A percentile compares a stretch with the other conserved stretches of the same genome.
Conservation (phyloP, 1,140 invertebrate genomes). For the Rhopalosiphum padi region DNA sequence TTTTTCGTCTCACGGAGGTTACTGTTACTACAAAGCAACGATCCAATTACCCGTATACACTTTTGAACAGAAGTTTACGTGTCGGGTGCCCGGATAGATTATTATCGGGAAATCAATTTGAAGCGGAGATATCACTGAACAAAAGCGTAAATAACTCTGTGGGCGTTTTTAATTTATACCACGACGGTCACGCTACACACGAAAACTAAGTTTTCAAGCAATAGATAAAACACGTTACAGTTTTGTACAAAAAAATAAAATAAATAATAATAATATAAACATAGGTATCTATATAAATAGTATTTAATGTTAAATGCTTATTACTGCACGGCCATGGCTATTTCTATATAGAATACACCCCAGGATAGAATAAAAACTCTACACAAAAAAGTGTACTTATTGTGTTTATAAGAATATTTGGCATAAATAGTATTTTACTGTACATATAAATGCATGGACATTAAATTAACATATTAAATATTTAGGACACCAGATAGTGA, state of each 20-base stretch:
- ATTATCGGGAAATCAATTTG: conserved; percentile 28
- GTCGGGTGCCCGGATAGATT: neutral
- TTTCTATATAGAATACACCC: neutral
- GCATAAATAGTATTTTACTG: too few species aligned
- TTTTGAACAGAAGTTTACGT: conserved; percentile 8
- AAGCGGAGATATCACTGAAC: conserved; percentile 25
- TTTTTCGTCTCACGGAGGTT: neutral
- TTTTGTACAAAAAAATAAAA: neutral
- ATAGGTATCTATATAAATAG: neutral
- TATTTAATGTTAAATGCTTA: neutral
- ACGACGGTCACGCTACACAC: neutral
- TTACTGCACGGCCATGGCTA: neutral
- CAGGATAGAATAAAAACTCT: neutral
- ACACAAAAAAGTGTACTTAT: neutral
- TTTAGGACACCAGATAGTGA: neutral
- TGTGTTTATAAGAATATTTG: neutral
- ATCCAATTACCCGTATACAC: neutral
- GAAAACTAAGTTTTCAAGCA: conserved; percentile 4
- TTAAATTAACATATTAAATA: neutral
- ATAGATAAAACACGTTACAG: neutral
- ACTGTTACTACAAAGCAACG: conserved; percentile 10
- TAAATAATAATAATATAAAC: neutral
- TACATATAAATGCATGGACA: neutral
- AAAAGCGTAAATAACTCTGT: conserved; percentile 19
- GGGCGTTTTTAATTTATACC: conserved; percentile 41